phyloP scores from a whole-genome alignment of 2,888 invertebrate species.

The Euphydryas editha region DNA sequence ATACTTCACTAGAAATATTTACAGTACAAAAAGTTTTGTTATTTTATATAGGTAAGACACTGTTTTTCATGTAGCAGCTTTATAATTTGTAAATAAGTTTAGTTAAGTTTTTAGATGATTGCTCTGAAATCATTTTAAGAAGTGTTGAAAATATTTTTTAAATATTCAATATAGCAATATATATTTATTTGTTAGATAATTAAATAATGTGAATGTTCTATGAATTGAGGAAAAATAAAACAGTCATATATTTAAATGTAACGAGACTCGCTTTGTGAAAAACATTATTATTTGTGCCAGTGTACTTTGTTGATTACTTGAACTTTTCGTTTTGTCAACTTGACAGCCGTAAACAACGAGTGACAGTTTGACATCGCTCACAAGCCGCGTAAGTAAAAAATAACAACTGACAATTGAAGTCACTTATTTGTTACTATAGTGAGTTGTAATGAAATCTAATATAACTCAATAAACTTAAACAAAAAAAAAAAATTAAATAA shows the following conservation, averaged over 20 bases:
- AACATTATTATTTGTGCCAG: slow-evolving; percentile 3
- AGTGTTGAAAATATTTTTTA: no score
- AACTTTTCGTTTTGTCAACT: slow-evolving; percentile 6
- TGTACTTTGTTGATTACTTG: slow-evolving; percentile 21
- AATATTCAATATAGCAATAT: no score
- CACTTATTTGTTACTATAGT: slow-evolving; percentile 5
- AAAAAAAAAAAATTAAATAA: no score
- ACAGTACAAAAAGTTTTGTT: neutral
- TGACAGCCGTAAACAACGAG: slow-evolving; percentile 26
- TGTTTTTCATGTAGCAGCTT: no score
- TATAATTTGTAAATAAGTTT: no score
- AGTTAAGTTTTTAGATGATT: no score
- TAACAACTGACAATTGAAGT: slow-evolving; percentile 10
- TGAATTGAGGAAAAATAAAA: no score
- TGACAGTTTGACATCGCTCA: slow-evolving; percentile 26
- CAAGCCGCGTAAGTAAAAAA: slow-evolving; percentile 13
- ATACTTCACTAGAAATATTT: neutral
- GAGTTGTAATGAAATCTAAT: no score
- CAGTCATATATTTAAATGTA: neutral
- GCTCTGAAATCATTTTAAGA: no score
- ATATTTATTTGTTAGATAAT: no score
- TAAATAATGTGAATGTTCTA: no score
- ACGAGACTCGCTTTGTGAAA: slow-evolving; percentile 8
- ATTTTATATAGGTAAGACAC: no score
- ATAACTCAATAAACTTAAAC: neutral